Evolutionary conservation across 2,113 vertebrate species (phyloP), one percentile per base, ranked within the genome.

Genomic region (Noturus placidus): DNA sequence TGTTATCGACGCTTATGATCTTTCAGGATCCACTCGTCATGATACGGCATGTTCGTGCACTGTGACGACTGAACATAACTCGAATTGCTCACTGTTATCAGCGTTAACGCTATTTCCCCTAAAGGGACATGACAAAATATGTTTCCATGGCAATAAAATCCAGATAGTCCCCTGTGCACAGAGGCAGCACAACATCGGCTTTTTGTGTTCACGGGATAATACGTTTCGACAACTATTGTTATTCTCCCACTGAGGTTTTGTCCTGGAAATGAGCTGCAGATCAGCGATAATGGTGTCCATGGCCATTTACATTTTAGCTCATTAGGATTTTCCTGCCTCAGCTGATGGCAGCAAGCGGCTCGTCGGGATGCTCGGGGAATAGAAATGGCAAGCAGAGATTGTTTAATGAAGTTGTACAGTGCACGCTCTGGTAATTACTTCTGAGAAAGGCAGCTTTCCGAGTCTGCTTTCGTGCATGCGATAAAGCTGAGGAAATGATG

Each of bases 101-200:
- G 70, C 10, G 57, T 52, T 83, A 63, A 35, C 10, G 15, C n/a
- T 7, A 52, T 76, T 59, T 50, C 59, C 50, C 67, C 57, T 33
- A 57, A 50, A 76, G 54, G 42, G 57, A 19, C 57, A 38, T 46
- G 13, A 33, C 33, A 56, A 67, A 86, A 83, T 74, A 25, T 25
- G 88, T 89, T 83, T 86, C 78, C 83, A 86, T 85, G 78, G 84
- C 72, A 70, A 80, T 88, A 20, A 17, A 78, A 79, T 56, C 59
- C 74, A 65, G 56, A 9, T 1, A 11, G 33, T 69, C n/a, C 65
- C 17, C 22, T 42, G 42, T 3, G 11, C 54, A 52, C 30, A 50
- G 52, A 14, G 77, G 72, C 74, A 25, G 72, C 1, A 50, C 59
- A 52, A 38, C 57, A 52, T 10, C 19, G 63, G 27, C 30, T 61